Conservation (phyloP, 37 sponge, comb jelly and placozoan genomes). For the Chondrosia reniformis region DNA sequence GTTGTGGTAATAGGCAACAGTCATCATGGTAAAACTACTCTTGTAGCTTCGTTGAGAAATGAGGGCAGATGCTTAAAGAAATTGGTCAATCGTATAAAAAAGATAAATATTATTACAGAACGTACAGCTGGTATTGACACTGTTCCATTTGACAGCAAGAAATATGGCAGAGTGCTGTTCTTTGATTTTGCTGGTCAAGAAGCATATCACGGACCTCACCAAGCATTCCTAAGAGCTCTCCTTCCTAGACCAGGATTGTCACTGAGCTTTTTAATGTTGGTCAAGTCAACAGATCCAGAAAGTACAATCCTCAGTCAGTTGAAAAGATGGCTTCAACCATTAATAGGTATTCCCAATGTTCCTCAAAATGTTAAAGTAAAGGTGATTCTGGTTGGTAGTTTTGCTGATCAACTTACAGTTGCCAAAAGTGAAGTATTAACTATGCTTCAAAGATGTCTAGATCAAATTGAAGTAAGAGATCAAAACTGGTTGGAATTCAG, state of each 20-base stretch:
- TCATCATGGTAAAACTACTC: neutral
- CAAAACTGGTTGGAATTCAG: too few relatives aligned
- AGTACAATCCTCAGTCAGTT: neutral
- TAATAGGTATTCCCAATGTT: neutral
- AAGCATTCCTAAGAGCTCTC: neutral
- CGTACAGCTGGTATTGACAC: slow-evolving; percentile 16
- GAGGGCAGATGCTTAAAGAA: neutral
- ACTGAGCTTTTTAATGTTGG: neutral
- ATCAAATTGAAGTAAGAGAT: too few relatives aligned
- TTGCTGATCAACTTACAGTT: neutral
- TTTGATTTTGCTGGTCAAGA: slow-evolving; percentile 27
- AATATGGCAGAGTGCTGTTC: neutral
- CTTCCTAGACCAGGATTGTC: neutral
- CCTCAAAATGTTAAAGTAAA: neutral
- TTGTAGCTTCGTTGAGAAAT: neutral
- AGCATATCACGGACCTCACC: neutral
- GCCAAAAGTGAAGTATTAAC: too few relatives aligned
- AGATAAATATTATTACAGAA: neutral
- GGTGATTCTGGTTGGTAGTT: slow-evolving; percentile 7
- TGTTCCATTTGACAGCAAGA: neutral
- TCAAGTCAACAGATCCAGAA: neutral
- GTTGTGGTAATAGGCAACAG: neutral
- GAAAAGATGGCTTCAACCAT: neutral
- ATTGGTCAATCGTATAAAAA: neutral
- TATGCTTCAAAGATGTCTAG: too few relatives aligned